These are phyloP conservation scores for Dicaeum eximium DNA, from an alignment of 2,113 vertebrate genomes.

Conservation along the genomic window DNA sequence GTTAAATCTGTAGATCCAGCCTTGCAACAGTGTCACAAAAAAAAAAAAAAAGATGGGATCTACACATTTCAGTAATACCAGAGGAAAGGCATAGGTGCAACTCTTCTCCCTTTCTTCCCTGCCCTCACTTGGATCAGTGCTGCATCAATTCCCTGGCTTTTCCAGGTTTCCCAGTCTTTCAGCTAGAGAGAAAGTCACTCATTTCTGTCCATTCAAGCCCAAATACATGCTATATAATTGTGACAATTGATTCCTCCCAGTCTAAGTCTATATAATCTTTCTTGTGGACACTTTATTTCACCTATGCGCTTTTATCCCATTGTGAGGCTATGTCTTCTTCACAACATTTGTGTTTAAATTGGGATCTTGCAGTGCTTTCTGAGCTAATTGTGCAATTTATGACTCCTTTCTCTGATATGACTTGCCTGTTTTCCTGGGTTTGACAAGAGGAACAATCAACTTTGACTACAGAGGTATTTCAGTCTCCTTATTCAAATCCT, in stretches of 20 bases:
- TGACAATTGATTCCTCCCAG: background rate
- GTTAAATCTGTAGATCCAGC: background rate
- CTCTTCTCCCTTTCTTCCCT: background rate
- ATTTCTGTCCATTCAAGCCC: background rate
- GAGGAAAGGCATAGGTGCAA: background rate
- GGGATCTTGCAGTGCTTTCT: background rate
- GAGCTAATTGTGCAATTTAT: background rate
- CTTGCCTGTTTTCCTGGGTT: background rate
- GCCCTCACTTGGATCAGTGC: background rate
- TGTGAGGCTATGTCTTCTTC: background rate
- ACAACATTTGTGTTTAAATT: background rate
- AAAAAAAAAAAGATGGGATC: background rate
- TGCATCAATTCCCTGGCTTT: background rate
- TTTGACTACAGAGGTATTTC: background rate
- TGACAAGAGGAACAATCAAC: background rate
- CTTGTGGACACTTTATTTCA: background rate
- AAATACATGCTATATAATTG: background rate
- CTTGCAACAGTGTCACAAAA: background rate
- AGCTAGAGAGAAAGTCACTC: background rate
- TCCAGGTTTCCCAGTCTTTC: background rate
- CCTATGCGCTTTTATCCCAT: background rate
- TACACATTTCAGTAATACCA: background rate
- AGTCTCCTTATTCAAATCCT: background rate
- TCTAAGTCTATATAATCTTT: background rate
- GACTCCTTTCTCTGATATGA: background rate